Base-by-base conservation (phyloP, 2,888 invertebrate species). In the Lithophane leautieri region DNA sequence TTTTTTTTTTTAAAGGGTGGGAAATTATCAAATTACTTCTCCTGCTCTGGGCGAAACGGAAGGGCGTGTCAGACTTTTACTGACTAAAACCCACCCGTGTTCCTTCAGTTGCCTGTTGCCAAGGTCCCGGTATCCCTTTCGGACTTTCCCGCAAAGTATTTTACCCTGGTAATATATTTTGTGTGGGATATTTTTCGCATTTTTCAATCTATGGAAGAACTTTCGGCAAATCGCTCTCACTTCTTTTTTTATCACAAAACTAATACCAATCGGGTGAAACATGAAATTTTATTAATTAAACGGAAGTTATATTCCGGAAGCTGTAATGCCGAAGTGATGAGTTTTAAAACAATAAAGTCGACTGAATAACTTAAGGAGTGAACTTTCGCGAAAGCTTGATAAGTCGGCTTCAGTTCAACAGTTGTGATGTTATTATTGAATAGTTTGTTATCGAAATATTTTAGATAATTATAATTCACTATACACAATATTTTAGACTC, bases 361-460 rank as follows among this genome's bases (percentile, higher is more conserved):
- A 60, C 44, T 72, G 72, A 83, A 70, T 76, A 76, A 80, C 47
- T 72, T 60, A 63, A 67, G 75, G 66, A 65, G 40, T 14, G 22
- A 77, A 80, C 40, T 80, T 69, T 50, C 34, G 40, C n/a, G 52
- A 70, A 50, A 56, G 47, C 44, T 82, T 67, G 42, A 28, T 52
- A 25, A 11, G 40, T 52, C 22, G 11, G 25, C 16, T 28, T 19
- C 25, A 68, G 54, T 54, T 62, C 54, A 54, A 54, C 54, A 76
- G 62, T 69, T 69, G 12, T 42, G 58, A 60, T 60, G 58, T 65
- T 47, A 56, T 68, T 42, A 52, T n/a, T 28, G 11, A 16, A 28
- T 28, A 50, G 40, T 52, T 42, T 25, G n/a, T 1, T 25, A 28
- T n/a, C 1, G 0, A 7, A 12, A 4, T 47, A n/a, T 47, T 70